Percentiles rank a stretch among this genome's conserved stretches.
Conservation (phyloP, 2,888 invertebrate genomes). For the Ormyrus rosae region DNA sequence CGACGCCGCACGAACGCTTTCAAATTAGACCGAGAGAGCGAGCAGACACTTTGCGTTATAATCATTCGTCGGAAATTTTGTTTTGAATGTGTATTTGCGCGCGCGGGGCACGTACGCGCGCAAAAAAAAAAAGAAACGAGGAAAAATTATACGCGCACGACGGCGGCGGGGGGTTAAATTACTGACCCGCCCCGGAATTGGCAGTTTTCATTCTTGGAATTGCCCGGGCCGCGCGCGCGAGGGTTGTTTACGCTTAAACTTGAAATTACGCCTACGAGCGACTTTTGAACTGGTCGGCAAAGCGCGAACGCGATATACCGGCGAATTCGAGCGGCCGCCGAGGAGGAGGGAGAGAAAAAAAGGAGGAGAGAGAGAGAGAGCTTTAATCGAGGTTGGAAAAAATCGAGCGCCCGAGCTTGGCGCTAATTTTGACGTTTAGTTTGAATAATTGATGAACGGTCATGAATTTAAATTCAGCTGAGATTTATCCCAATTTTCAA, state of each 20-base stretch:
- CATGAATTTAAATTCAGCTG: conserved; percentile 13
- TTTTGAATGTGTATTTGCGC: neutral
- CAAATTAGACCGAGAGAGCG: conserved; percentile 34
- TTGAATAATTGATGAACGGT: conserved; percentile 40
- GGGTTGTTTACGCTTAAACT: neutral
- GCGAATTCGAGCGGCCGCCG: no score
- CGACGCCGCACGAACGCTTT: conserved; percentile 42
- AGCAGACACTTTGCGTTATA: conserved; percentile 33
- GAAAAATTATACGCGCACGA: neutral
- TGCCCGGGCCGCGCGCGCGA: neutral
- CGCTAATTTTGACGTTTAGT: conserved; percentile 23
- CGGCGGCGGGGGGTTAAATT: neutral
- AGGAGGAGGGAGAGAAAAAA: no score
- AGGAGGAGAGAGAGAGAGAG: neutral
- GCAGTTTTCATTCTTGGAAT: conserved; percentile 26
- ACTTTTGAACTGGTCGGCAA: no score
- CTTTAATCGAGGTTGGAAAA: neutral
- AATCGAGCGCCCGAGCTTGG: neutral
- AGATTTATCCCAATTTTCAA: conserved; percentile 16
- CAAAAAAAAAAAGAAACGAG: neutral
- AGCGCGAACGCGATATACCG: no score
- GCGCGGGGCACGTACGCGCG: neutral
- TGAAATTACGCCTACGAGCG: neutral
- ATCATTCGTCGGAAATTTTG: conserved; percentile 26
- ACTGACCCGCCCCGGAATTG: neutral